These are phyloP conservation scores for Austrofundulus limnaeus DNA, from an alignment of 2,113 vertebrate species.

Conservation along the genomic window DNA sequence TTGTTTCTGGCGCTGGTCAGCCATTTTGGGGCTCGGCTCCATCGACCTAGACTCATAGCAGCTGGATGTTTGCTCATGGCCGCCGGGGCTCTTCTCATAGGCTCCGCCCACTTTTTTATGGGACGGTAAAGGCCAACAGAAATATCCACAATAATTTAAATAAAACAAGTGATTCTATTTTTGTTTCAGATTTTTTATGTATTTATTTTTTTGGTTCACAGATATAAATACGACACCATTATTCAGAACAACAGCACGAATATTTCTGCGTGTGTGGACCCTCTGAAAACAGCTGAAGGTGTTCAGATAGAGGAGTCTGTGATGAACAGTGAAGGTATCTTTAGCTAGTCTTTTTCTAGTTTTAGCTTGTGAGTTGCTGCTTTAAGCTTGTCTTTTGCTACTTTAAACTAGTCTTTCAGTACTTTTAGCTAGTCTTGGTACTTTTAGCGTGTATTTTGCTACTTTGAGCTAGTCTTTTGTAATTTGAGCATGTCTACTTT, in stretches of 20 bases:
- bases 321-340: conserved; percentile 44
- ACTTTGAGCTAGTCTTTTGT: no score
- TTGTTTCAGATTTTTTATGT: background rate
- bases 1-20: conserved; percentile 89
- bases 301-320: conserved; percentile 19
- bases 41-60: conserved; percentile 88
- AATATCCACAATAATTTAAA: rapidly evolving
- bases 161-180: background rate
- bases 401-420: no score
- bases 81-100: conserved; percentile 82
- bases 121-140: conserved; percentile 78
- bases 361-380: no score
- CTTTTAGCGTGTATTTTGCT: no score
- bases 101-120: conserved; percentile 95
- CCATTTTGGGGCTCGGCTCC: conserved; percentile 90
- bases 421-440: no score
- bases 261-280: conserved; percentile 59
- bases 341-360: no score
- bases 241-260: conserved; percentile 64
- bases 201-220: conserved; percentile 33
- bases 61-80: conserved; percentile 85
- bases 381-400: no score
- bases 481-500: no score
- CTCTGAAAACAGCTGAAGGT: conserved; percentile 10
- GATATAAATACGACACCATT: conserved; percentile 73